Conservation (phyloP, 2,888 invertebrate genomes). For the Perizoma affinitatum region DNA sequence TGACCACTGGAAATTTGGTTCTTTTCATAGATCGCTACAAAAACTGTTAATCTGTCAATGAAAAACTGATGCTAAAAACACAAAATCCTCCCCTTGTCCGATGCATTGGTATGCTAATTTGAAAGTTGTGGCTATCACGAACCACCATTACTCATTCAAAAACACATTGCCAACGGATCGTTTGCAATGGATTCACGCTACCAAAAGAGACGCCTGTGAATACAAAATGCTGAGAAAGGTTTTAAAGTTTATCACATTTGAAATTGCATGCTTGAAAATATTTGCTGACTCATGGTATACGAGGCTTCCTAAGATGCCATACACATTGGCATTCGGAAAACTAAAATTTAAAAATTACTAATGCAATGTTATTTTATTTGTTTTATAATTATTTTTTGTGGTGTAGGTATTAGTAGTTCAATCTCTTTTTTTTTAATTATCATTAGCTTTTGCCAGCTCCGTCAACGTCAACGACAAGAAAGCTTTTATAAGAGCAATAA, state of each 20-base stretch:
- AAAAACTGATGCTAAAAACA: constrained; percentile 24
- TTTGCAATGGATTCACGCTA: constrained; percentile 34
- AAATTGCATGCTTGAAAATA: not conserved
- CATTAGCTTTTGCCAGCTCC: too few species aligned
- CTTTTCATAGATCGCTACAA: not conserved
- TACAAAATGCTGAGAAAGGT: constrained; percentile 24
- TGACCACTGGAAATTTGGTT: too few species aligned
- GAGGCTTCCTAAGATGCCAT: too few species aligned
- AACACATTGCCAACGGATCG: constrained; percentile 43
- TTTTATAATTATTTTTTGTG: too few species aligned
- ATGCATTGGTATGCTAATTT: constrained; percentile 32
- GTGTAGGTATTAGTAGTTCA: too few species aligned
- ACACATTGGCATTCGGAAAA: too few species aligned
- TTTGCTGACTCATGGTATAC: not conserved
- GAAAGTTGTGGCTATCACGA: constrained; percentile 35
- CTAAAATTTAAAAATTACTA: too few species aligned
- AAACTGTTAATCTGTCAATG: constrained; percentile 14
- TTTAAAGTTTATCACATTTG: constrained; percentile 22
- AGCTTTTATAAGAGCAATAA: too few species aligned
- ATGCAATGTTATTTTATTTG: too few species aligned
- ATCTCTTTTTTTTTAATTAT: too few species aligned
- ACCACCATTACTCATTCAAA: constrained; percentile 48
- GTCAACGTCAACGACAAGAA: too few species aligned
- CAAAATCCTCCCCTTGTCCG: constrained; percentile 17
- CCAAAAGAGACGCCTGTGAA: constrained; percentile 31